Base-by-base conservation (phyloP, 2,797 vertebrate species). In the Argentina silus region DNA sequence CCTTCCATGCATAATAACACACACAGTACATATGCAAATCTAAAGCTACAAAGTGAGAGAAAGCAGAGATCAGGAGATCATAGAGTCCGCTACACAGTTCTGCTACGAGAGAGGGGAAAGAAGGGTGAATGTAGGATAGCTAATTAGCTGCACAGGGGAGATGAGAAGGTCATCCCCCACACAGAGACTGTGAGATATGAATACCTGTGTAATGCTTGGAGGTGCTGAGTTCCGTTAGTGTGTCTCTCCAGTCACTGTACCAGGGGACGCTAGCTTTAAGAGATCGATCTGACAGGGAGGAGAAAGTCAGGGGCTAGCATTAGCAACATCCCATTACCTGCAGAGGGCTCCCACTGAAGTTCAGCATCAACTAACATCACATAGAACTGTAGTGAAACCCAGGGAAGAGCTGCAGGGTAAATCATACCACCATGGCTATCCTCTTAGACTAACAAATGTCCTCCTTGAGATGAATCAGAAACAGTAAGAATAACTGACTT, bases 181-280 rank as follows among this genome's bases (percentile, higher is more conserved):
- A 78, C 51, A 61, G 60, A 73, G 72, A 21, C 78, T 23, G 71
- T 21, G 67, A 77, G 73, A 79, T 76, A 85, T 78, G 89, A 94
- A 94, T 96, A 96, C 94, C 95, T 97, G 94, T 92, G 92, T 93
- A 94, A 92, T 93, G 94, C 79, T 91, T 91, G 90, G 94, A 96
- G 91, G 93, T 93, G 94, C 93, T 95, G 92, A 96, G 92, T 89
- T 95, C 94, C 93, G 91, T 94, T 92, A 96, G 88, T 86, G 95
- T 95, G 84, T 96, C 94, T 96, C 94, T 96, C 95, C 95, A 97
- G 94, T 93, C 94, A 95, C 48, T 94, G 94, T 96, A 97, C 95
- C 96, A 97, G 90, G 95, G 95, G 89, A 93, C 91, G 94, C 93
- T 96, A 95, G 95, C 95, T 94, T 96, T 97, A 94, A 96, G 77